A percentile compares a stretch with the other conserved stretches of the same genome.
Conservation (phyloP, 2,797 vertebrate genomes). For the Clarias platycephalus region DNA sequence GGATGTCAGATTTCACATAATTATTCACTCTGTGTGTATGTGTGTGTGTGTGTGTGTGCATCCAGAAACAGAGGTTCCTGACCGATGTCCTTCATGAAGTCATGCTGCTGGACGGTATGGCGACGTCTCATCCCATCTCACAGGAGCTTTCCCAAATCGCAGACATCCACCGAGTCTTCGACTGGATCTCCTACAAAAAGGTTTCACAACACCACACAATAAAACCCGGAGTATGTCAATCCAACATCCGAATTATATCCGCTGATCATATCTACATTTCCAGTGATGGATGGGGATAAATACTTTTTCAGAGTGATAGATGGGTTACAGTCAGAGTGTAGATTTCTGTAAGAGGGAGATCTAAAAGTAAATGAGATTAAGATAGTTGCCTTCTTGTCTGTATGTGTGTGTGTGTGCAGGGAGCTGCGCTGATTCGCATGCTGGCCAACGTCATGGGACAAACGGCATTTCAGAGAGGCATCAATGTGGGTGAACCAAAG, state of each 20-base stretch:
- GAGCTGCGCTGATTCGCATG: conserved; percentile 97
- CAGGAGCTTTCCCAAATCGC: conserved; percentile 1
- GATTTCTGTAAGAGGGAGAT: neutral
- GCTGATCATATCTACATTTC: neutral
- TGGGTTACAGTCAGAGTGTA: neutral
- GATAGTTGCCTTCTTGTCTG: neutral
- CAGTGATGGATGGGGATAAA: neutral
- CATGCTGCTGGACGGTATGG: conserved; percentile 24
- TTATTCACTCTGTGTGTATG: neutral
- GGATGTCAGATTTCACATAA: neutral
- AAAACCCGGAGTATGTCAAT: neutral
- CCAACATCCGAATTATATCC: neutral
- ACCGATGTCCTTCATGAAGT: conserved; percentile 19
- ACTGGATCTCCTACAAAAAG: conserved; percentile 32
- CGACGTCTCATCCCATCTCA: conserved; percentile 6
- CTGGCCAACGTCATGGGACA: conserved; percentile 96
- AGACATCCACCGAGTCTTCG: conserved; percentile 13
- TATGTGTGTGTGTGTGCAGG: conserved; percentile 68
- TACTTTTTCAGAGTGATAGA: neutral
- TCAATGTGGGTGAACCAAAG: conserved; percentile 83
- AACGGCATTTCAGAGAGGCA: conserved; percentile 90
- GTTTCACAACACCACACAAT: neutral
- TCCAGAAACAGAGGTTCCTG: conserved; percentile 20
- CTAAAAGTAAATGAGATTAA: neutral
- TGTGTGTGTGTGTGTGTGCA: neutral